These are phyloP conservation scores for Percina caprodes DNA, from an alignment of 2,113 vertebrate genomes.

Conservation along the genomic window DNA sequence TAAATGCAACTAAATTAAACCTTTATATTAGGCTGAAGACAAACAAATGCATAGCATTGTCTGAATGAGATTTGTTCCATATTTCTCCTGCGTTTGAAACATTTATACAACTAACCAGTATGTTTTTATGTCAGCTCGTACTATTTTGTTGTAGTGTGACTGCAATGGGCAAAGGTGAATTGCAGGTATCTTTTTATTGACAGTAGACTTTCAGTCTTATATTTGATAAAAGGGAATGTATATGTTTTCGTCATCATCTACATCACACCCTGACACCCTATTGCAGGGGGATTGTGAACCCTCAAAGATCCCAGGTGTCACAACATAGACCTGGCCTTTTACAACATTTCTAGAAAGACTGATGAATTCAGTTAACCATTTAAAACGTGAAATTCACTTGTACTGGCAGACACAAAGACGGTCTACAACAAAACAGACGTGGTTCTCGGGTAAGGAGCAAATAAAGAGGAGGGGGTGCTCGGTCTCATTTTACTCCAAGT, in stretches of 20 bases:
- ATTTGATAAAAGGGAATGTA: not conserved
- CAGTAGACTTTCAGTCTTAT: not conserved
- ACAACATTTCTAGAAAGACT: conserved; percentile 6
- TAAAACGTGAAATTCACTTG: conserved; percentile 15
- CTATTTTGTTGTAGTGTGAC: not conserved
- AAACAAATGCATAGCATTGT: not conserved
- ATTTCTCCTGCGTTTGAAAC: not conserved
- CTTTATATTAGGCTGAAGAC: not conserved
- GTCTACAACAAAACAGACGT: not conserved
- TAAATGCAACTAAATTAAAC: not conserved
- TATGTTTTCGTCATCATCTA: conserved; percentile 42
- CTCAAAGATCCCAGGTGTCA: conserved; percentile 27
- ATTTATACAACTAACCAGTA: not conserved
- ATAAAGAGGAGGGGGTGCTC: not conserved
- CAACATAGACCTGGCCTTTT: conserved; percentile 9
- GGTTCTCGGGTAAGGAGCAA: not conserved
- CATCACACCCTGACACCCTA: conserved; percentile 47
- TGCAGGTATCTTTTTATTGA: not conserved
- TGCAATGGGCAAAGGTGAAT: not conserved
- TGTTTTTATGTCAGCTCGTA: not conserved
- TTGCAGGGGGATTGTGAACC: conserved; percentile 32
- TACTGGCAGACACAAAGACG: not conserved
- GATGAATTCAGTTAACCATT: not conserved
- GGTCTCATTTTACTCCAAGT: not conserved
- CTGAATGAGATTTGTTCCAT: not conserved